Percentiles rank a stretch among this genome's conserved stretches.
Conservation (phyloP, 2,113 vertebrate species). For the rat (Rattus norvegicus) region DNA sequence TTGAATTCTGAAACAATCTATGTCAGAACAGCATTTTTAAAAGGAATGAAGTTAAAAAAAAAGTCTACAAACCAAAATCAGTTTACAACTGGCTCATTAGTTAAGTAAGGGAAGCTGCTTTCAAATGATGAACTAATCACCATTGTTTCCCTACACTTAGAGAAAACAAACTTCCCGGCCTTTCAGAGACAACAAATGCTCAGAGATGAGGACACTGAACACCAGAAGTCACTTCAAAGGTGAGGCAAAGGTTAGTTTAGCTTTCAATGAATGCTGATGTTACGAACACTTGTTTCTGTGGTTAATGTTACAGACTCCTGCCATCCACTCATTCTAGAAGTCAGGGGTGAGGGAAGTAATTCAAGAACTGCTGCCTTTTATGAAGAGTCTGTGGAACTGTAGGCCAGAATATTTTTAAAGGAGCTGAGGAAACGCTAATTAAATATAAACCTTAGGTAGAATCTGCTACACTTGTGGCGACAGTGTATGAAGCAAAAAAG, state of each 20-base stretch:
- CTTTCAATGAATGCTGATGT: background rate
- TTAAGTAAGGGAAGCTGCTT: constrained; percentile 16
- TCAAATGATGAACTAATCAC: background rate
- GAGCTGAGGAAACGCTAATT: constrained; percentile 36
- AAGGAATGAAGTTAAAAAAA: background rate
- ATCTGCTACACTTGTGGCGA: background rate
- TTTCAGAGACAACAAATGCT: background rate
- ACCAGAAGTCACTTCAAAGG: constrained; percentile 12
- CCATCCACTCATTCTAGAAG: constrained; percentile 24
- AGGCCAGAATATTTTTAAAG: constrained; percentile 39
- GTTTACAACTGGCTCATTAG: constrained; percentile 22
- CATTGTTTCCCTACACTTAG: background rate
- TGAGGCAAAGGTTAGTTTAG: background rate
- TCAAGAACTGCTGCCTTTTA: background rate
- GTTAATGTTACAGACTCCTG: background rate
- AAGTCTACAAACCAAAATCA: background rate
- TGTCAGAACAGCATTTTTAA: background rate
- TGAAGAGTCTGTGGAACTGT: background rate
- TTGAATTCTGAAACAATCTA: constrained; percentile 1
- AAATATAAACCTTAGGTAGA: constrained; percentile 2
- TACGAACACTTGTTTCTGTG: background rate
- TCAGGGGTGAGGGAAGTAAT: background rate
- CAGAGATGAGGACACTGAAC: background rate
- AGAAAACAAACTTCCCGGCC: constrained; percentile 24
- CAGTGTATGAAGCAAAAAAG: background rate